phyloP scores from a whole-genome alignment of 1,140 invertebrate genomes.

The Musca domestica region DNA sequence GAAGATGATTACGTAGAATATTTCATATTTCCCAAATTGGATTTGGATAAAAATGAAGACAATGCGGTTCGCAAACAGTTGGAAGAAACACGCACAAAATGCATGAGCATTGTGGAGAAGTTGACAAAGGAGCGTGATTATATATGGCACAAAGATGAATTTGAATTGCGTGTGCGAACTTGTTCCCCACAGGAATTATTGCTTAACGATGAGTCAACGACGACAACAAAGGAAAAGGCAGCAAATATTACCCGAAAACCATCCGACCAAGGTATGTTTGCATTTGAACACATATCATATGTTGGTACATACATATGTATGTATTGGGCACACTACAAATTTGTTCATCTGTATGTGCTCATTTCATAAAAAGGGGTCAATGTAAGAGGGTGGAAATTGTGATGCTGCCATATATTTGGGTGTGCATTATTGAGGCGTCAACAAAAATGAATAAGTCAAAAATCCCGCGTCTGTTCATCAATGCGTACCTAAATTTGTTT shows the following conservation, averaged over 20 bases:
- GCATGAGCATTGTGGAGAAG: slow-evolving; percentile 53
- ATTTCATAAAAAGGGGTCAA: too few relatives aligned
- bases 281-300: too few relatives aligned
- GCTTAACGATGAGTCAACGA: slow-evolving; percentile 37
- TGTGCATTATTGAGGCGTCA: too few relatives aligned
- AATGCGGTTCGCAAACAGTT: slow-evolving; percentile 41
- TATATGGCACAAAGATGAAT: slow-evolving; percentile 70
- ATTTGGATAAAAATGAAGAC: slow-evolving; percentile 31
- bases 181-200: slow-evolving; percentile 37
- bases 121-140: slow-evolving; percentile 54
- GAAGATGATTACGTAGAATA: slow-evolving; percentile 71
- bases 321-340: too few relatives aligned
- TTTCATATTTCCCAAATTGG: slow-evolving; percentile 62
- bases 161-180: slow-evolving; percentile 58
- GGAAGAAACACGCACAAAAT: slow-evolving; percentile 50
- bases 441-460: too few relatives aligned
- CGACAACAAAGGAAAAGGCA: slow-evolving; percentile 20
- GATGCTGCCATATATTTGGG: too few relatives aligned
- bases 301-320: too few relatives aligned
- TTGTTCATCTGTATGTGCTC: too few relatives aligned
- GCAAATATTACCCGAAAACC: background rate
- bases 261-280: too few relatives aligned
- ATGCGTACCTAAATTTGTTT: too few relatives aligned
- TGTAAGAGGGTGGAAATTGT: too few relatives aligned
- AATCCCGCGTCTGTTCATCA: too few relatives aligned